Conservation (phyloP, 1,140 invertebrate species). For the Drosophila punjabiensis region DNA sequence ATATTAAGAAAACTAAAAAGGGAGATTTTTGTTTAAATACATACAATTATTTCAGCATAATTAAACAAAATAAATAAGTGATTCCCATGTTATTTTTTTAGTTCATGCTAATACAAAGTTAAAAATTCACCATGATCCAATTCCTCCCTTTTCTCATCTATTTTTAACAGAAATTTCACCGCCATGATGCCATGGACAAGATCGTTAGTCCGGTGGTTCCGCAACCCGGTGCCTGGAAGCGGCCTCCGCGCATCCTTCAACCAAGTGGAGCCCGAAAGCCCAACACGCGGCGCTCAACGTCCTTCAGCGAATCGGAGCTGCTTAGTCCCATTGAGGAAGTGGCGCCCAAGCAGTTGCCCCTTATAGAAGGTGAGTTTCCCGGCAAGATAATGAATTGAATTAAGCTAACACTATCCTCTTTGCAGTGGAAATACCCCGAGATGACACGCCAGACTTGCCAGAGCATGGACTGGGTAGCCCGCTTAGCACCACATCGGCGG, state of each 20-base stretch:
- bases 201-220: constrained; percentile 97
- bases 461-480: constrained; percentile 71
- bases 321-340: constrained; percentile 76
- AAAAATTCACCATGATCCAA: too few species aligned
- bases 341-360: constrained; percentile 38
- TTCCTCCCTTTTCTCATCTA: neutral
- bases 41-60: too few species aligned
- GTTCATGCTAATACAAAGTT: too few species aligned
- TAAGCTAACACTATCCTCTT: neutral
- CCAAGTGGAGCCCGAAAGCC: constrained; percentile 77
- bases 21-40: too few species aligned
- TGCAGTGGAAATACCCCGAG: constrained; percentile 71
- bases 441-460: constrained; percentile 75
- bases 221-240: constrained; percentile 93
- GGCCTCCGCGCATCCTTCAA: constrained; percentile 74
- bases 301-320: constrained; percentile 78
- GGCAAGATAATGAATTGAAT: neutral
- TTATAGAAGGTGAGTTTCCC: constrained; percentile 60
- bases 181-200: constrained; percentile 92
- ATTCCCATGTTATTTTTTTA: too few species aligned
- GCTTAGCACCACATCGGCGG: constrained; percentile 73
- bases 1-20: too few species aligned
- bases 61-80: too few species aligned
- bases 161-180: constrained; percentile 86
- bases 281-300: constrained; percentile 75